phyloP scores from a whole-genome alignment of 2,113 vertebrate genomes.

The Scophthalmus maximus region DNA sequence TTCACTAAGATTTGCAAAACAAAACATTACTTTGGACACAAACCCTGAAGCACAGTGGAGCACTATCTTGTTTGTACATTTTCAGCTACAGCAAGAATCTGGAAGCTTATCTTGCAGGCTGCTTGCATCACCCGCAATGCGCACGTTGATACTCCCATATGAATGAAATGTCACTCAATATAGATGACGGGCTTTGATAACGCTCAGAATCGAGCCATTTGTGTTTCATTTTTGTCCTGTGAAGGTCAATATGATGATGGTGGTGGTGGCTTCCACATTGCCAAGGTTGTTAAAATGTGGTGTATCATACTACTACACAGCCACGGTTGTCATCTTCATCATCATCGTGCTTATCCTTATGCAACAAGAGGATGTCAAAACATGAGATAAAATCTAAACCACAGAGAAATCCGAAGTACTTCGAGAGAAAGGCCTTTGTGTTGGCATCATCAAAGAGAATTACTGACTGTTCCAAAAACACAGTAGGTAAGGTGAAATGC shows the following conservation, averaged over 20 bases:
- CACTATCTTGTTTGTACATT: conserved; percentile 40
- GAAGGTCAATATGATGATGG: conserved; percentile 48
- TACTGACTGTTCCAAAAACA: conserved; percentile 36
- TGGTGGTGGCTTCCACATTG: conserved; percentile 35
- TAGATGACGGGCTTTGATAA: conserved; percentile 58
- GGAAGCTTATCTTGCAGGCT: conserved; percentile 55
- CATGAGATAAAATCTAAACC: conserved; percentile 24
- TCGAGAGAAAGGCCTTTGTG: conserved; percentile 38
- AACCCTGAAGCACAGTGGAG: conserved; percentile 7
- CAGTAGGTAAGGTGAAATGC: conserved; percentile 35
- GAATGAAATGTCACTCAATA: conserved; percentile 66
- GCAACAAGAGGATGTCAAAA: conserved; percentile 50
- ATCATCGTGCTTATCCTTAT: too few species aligned
- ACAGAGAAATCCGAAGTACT: conserved; percentile 35
- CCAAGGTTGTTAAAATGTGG: conserved; percentile 28
- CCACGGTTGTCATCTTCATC: conserved; percentile 1
- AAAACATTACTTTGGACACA: conserved; percentile 9
- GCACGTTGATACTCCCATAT: conserved; percentile 51
- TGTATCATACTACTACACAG: not conserved
- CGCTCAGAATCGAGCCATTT: conserved; percentile 56
- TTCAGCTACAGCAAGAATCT: conserved; percentile 27
- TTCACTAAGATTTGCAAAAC: not conserved
- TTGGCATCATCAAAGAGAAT: conserved; percentile 45
- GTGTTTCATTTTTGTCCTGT: conserved; percentile 30
- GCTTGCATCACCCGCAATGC: conserved; percentile 68